A percentile compares a stretch with the other conserved stretches of the same genome.
Evolutionary conservation across 2,797 vertebrate genomes (phyloP).

Genomic region (Falco naumanni): DNA sequence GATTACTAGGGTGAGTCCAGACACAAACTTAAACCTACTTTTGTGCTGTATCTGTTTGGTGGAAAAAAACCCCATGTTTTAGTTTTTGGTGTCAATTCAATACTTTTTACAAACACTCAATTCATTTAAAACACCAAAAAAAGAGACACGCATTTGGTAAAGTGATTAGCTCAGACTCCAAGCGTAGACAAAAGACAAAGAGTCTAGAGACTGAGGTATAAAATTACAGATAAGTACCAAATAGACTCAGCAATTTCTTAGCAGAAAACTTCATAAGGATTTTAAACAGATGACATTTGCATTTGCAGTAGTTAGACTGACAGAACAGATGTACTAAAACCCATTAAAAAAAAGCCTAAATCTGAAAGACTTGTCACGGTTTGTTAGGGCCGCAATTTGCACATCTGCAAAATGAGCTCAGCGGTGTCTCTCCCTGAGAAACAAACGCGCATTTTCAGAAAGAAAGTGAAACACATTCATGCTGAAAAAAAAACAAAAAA

Average conservation of each 20-base stretch:
- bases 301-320: slow-evolving; percentile 38
- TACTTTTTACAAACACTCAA: not conserved
- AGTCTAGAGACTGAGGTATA: slow-evolving; percentile 18
- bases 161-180: not conserved
- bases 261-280: not conserved
- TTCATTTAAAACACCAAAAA: not conserved
- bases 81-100: not conserved
- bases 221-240: slow-evolving; percentile 57
- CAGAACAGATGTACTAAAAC: slow-evolving; percentile 50
- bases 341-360: not conserved
- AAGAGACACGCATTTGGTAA: not conserved
- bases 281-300: slow-evolving; percentile 40
- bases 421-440: not conserved
- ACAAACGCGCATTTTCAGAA: not conserved
- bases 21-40: not conserved
- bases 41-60: not conserved
- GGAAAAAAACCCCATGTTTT: fast-evolving
- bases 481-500: not conserved
- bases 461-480: not conserved
- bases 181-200: slow-evolving; percentile 10
- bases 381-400: not conserved
- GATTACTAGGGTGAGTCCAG: not conserved
- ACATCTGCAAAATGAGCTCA: slow-evolving; percentile 3
- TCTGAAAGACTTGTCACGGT: slow-evolving; percentile 23
- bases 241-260: slow-evolving; percentile 40